Percentiles rank a stretch among this genome's conserved stretches.
These are phyloP conservation scores for Sinocyclocheilus rhinocerous DNA, from an alignment of 2,113 vertebrate species.

Conservation along the genomic window DNA sequence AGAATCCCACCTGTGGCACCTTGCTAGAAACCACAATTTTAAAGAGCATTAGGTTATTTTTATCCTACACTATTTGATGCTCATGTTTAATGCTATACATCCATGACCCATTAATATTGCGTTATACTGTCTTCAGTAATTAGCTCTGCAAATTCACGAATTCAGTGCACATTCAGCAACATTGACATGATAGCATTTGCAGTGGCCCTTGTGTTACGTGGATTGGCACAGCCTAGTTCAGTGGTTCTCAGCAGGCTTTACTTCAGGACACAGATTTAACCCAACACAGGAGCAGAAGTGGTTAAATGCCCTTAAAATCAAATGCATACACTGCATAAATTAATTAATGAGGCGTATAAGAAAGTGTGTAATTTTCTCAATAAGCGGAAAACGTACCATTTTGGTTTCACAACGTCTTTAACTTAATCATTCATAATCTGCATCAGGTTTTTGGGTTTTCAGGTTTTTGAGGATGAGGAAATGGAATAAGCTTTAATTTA, in stretches of 20 bases:
- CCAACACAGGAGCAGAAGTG: too few species aligned
- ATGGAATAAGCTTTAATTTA: too few species aligned
- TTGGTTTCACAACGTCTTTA: background rate
- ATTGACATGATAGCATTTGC: background rate
- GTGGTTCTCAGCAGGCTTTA: conserved; percentile 17
- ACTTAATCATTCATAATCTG: background rate
- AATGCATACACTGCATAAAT: background rate
- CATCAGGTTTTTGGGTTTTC: background rate
- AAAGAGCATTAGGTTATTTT: conserved; percentile 72
- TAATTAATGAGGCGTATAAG: too few species aligned
- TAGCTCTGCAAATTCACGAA: background rate
- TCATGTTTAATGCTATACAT: background rate
- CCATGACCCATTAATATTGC: conserved; percentile 5
- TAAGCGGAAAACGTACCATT: background rate
- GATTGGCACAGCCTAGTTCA: background rate
- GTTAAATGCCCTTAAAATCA: background rate
- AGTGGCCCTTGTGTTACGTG: too few species aligned
- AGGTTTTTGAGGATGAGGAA: background rate
- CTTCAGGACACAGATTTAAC: too few species aligned
- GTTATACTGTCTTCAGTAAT: background rate
- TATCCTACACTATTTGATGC: conserved; percentile 20
- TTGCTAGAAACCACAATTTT: conserved; percentile 85
- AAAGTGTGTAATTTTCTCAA: background rate
- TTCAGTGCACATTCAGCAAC: background rate
- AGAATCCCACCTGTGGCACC: conserved; percentile 82